These are phyloP conservation scores for Heliconius nattereri DNA, from an alignment of 1,140 invertebrate genomes.

Conservation along the genomic window DNA sequence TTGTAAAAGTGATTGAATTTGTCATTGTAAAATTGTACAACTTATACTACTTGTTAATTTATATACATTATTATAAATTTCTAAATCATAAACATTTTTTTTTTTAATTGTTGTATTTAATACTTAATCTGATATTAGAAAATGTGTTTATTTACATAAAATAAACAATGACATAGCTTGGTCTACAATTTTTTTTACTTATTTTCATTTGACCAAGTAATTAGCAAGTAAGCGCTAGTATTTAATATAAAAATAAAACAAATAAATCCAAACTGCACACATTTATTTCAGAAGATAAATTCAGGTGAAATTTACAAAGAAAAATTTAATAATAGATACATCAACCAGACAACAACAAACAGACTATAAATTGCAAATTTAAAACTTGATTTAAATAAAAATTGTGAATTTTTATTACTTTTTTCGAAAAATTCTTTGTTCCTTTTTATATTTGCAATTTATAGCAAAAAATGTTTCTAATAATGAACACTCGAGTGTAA, in stretches of 20 bases:
- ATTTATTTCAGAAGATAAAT: slow-evolving; percentile 49
- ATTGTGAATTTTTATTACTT: background rate
- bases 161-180: too few species aligned
- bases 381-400: background rate
- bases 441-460: slow-evolving; percentile 13
- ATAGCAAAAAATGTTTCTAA: slow-evolving; percentile 13
- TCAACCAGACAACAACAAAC: slow-evolving; percentile 13
- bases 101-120: too few species aligned
- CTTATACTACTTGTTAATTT: too few species aligned
- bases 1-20: too few species aligned
- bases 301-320: slow-evolving; percentile 24
- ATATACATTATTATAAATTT: too few species aligned
- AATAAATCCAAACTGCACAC: slow-evolving; percentile 49
- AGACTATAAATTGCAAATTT: slow-evolving; percentile 25
- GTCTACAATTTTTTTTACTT: too few species aligned
- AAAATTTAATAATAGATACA: slow-evolving; percentile 1
- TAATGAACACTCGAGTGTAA: slow-evolving; percentile 23
- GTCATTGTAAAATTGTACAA: too few species aligned
- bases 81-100: too few species aligned
- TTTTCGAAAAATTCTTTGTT: background rate
- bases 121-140: too few species aligned
- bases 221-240: too few species aligned
- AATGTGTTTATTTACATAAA: too few species aligned
- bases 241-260: slow-evolving; percentile 28
- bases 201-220: too few species aligned